These are phyloP conservation scores for Bombus superbus DNA, from an alignment of 1,140 invertebrate species.

Conservation along the genomic window DNA sequence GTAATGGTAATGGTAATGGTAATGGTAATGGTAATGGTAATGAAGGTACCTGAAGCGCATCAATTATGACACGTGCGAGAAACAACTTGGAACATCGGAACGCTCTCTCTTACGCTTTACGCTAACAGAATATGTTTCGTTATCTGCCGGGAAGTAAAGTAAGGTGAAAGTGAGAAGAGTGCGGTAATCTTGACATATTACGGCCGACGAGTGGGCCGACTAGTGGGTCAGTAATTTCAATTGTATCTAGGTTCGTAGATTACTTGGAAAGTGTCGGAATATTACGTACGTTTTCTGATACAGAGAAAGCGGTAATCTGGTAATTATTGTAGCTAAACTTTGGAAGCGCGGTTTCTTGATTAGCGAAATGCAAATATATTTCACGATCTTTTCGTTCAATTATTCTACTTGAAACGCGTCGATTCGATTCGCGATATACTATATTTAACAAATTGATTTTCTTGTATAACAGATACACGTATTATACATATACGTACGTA, in stretches of 20 bases:
- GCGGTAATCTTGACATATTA: constrained; percentile 38
- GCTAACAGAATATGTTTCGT: constrained; percentile 56
- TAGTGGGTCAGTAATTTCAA: neutral
- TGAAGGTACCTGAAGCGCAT: no score
- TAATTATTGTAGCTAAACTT: no score
- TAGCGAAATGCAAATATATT: neutral
- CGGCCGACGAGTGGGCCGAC: no score
- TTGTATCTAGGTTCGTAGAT: neutral
- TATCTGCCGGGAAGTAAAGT: constrained; percentile 29
- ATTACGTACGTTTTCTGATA: neutral
- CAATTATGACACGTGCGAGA: neutral
- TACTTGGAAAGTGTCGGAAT: neutral
- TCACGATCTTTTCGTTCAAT: no score
- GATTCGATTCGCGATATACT: no score
- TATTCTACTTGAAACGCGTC: no score
- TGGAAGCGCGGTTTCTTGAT: neutral
- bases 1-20: no score
- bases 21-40: no score
- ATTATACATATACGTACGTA: no score
- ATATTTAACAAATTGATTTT: no score
- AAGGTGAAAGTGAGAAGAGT: constrained; percentile 57
- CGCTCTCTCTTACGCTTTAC: constrained; percentile 66
- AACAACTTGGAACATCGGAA: neutral
- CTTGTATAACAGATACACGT: no score
- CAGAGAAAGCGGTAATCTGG: neutral